Base-by-base conservation (phyloP, 2,113 vertebrate species). In the Okapia johnstoni region DNA sequence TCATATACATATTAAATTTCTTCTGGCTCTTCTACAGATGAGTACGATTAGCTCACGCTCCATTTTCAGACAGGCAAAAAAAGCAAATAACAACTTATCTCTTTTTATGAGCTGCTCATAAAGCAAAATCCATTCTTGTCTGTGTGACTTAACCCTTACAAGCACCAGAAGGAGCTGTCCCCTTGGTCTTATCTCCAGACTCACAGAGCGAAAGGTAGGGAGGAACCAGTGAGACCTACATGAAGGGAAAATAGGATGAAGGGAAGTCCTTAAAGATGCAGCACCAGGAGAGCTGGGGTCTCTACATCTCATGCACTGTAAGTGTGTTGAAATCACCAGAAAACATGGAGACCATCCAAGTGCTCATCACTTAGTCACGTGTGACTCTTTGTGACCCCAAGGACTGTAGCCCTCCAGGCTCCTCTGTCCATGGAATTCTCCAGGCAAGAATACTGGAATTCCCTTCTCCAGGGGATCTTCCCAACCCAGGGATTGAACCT, bases 1-100 rank as follows among this genome's bases (percentile, higher is more conserved):
- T 85, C 50, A 63, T 43, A 88, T 26, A 73, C 63, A 93, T 80
- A 43, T 17, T 73, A 92, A 90, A 80, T 90, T 88, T 87, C 28
- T 90, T 43, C 95, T 96, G 96, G 76, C 55, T 93, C 28, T 13
- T 87, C 52, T 88, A 55, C 48, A 95, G 76, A 94, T 88, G 66
- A 91, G 84, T 60, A 58, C 80, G 48, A 66, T 96, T 96, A 92
- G 88, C 60, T 93, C 70, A 30, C 26, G 58, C 48, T 84, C 90
- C 63, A 91, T 89, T 90, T 94, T 96, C 96, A 83, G 36, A 40
- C 36, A 43, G 30, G 36, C 33, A 80, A 93, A 46, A 84, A 96
- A 92, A 92, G 58, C 94, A 93, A 94, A 92, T 33, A 52, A 66
- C 57, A 91, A 79, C 57, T 88, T 89, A 50, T 46, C 19, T 61